A percentile compares a stretch with the other conserved stretches of the same genome.
phyloP scores from a whole-genome alignment of 2,113 vertebrate species.

The Sebastes schlegelii region DNA sequence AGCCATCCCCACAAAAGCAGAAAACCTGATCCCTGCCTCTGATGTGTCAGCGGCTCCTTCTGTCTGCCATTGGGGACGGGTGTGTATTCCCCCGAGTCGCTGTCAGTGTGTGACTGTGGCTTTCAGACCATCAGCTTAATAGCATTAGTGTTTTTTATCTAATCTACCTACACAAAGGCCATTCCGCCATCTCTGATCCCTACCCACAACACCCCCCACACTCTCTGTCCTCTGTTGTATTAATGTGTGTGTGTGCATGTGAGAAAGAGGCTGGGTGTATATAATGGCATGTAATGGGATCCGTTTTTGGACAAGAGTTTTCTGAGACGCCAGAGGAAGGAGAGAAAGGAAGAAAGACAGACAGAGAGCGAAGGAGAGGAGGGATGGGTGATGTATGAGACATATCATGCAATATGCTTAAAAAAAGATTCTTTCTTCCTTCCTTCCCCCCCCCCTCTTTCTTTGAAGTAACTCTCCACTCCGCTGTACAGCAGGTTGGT shows the following conservation, averaged over 20 bases:
- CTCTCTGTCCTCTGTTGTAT: slow-evolving; percentile 33
- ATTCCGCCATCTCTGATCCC: slow-evolving; percentile 51
- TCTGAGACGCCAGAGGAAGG: slow-evolving; percentile 49
- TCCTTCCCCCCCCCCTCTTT: slow-evolving; percentile 5
- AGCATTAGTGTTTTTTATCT: slow-evolving; percentile 77
- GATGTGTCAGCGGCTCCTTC: slow-evolving; percentile 75
- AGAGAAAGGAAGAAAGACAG: slow-evolving; percentile 16
- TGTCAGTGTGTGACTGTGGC: slow-evolving; percentile 69
- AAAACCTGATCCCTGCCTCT: slow-evolving; percentile 74
- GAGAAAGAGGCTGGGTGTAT: slow-evolving; percentile 53
- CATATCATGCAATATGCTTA: slow-evolving; percentile 38
- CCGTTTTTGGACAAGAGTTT: slow-evolving; percentile 62
- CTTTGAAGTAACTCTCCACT: slow-evolving; percentile 56
- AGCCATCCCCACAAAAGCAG: slow-evolving; percentile 68
- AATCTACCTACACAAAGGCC: slow-evolving; percentile 72
- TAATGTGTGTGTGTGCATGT: slow-evolving; percentile 35
- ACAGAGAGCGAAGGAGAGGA: slow-evolving; percentile 30
- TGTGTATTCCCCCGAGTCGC: slow-evolving; percentile 69
- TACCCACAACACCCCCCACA: slow-evolving; percentile 43
- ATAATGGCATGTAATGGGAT: slow-evolving; percentile 63
- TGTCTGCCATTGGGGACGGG: slow-evolving; percentile 66
- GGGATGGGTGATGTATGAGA: slow-evolving; percentile 54
- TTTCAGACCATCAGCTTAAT: slow-evolving; percentile 77
- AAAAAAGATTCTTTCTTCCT: slow-evolving; percentile 28
- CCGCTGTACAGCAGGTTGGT: slow-evolving; percentile 3